These are phyloP conservation scores for Heterodera schachtii DNA, from an alignment of 1,140 invertebrate species.

Conservation along the genomic window DNA sequence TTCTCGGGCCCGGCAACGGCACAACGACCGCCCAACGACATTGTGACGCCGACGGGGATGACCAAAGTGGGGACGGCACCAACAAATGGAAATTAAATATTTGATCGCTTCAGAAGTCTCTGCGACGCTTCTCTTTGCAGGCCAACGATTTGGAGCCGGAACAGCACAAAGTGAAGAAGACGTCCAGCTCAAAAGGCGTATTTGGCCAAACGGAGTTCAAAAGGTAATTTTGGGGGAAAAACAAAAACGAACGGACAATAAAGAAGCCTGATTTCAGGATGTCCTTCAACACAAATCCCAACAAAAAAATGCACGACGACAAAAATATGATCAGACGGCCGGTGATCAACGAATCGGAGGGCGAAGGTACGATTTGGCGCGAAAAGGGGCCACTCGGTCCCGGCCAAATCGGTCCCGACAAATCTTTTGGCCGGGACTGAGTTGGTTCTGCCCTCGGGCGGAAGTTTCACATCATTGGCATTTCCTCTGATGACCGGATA, in stretches of 20 bases:
- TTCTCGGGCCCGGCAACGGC: not conserved
- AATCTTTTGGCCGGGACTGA: too few species aligned
- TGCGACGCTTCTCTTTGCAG: slow-evolving; percentile 23
- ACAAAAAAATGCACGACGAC: slow-evolving; percentile 26
- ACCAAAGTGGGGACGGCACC: not conserved
- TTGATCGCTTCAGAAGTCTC: slow-evolving; percentile 1
- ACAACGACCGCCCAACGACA: slow-evolving; percentile 10
- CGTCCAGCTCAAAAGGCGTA: slow-evolving; percentile 14
- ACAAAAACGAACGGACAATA: too few species aligned
- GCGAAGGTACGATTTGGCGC: slow-evolving; percentile 5
- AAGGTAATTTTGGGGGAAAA: not conserved
- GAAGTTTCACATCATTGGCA: too few species aligned
- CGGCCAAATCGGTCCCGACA: too few species aligned
- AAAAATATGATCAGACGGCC: slow-evolving; percentile 18
- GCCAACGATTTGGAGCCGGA: slow-evolving; percentile 26
- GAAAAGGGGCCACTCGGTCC: too few species aligned
- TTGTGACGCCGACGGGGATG: not conserved
- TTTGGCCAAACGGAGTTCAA: slow-evolving; percentile 28
- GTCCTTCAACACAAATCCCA: slow-evolving; percentile 32
- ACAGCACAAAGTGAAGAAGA: slow-evolving; percentile 14
- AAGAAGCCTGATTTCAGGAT: slow-evolving; percentile 5
- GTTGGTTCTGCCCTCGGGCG: too few species aligned
- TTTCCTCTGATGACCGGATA: too few species aligned
- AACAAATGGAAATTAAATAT: not conserved
- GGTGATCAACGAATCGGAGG: not conserved